Percentiles rank a stretch among this genome's conserved stretches.
phyloP scores from a whole-genome alignment of 2,113 vertebrate species.

The Aphelocoma coerulescens region DNA sequence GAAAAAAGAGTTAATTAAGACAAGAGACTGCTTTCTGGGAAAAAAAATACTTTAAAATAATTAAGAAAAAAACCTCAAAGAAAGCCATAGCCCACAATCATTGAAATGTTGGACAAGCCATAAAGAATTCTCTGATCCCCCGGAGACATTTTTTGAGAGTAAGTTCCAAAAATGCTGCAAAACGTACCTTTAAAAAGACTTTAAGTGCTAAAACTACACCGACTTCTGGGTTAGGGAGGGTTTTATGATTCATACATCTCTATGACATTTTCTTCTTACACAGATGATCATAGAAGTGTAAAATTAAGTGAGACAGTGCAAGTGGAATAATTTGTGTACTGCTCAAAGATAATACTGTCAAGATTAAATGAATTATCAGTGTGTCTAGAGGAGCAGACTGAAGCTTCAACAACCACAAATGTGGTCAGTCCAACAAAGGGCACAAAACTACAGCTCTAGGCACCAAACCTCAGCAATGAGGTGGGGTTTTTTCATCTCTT shows the following conservation, averaged over 20 bases:
- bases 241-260: background rate
- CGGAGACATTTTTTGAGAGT: background rate
- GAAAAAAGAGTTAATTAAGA: background rate
- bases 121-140: background rate
- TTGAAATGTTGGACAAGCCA: background rate
- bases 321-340: accelerated
- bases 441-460: background rate
- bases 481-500: accelerated
- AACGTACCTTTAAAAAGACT: background rate
- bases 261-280: background rate
- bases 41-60: background rate
- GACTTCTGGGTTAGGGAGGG: background rate
- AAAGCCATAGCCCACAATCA: background rate
- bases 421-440: accelerated
- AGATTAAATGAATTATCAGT: background rate
- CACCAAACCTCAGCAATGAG: background rate
- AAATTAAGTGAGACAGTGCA: background rate
- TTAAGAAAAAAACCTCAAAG: background rate
- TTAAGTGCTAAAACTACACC: background rate
- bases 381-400: background rate
- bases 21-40: accelerated
- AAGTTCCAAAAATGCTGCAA: background rate
- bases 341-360: background rate
- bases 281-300: background rate
- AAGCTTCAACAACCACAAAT: background rate